Conservation (phyloP, 1,140 invertebrate genomes). For the Radopholus similis region DNA sequence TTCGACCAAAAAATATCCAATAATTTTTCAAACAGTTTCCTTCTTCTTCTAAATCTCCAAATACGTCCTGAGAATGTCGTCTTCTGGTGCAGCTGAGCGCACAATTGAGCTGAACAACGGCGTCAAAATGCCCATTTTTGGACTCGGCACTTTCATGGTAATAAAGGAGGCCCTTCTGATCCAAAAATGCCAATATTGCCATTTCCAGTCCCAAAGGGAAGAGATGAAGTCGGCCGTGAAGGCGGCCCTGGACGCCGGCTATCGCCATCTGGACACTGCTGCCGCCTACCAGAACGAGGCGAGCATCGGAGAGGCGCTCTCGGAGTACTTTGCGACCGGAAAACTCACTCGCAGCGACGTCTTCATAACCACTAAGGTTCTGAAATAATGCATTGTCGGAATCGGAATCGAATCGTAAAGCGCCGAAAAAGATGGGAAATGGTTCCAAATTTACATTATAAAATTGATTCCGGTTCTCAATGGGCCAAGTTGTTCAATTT, state of each 20-base stretch:
- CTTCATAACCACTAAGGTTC: conserved; percentile 79
- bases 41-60: too few relatives aligned
- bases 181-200: too few relatives aligned
- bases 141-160: conserved; percentile 33
- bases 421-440: not conserved
- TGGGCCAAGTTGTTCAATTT: not conserved
- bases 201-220: too few relatives aligned
- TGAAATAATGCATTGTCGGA: conserved; percentile 62
- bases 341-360: conserved; percentile 72
- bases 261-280: conserved; percentile 66
- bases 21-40: too few relatives aligned
- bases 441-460: not conserved
- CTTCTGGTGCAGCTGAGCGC: too few relatives aligned
- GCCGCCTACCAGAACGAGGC: conserved; percentile 74
- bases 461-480: not conserved
- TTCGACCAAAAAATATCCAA: too few relatives aligned
- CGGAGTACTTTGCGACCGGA: conserved; percentile 71
- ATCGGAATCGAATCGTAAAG: conserved; percentile 11
- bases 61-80: too few relatives aligned
- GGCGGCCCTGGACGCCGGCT: conserved; percentile 37
- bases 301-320: conserved; percentile 72
- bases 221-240: conserved; percentile 33
- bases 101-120: conserved; percentile 24
- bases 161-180: conserved; percentile 10
- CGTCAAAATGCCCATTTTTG: conserved; percentile 36